Evolutionary conservation across 1,140 invertebrate genomes (phyloP).

Genomic region (Oryctes rhinoceros): DNA sequence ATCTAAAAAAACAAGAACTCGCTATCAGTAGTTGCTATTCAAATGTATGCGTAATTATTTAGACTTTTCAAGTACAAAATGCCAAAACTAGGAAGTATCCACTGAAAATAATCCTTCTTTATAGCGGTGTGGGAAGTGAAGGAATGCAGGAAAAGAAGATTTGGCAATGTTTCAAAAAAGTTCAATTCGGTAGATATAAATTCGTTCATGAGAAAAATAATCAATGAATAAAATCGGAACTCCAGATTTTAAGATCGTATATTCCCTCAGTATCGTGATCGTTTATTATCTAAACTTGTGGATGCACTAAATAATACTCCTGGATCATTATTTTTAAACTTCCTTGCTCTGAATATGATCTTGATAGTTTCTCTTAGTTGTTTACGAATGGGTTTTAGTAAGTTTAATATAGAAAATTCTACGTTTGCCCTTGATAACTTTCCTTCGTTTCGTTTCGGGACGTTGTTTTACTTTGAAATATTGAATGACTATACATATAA

Average conservation of each 20-base stretch:
- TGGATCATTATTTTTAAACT: not conserved
- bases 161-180: constrained; percentile 8
- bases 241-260: not conserved
- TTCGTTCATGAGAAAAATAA: constrained; percentile 13
- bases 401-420: too few species aligned
- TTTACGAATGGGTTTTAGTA: too few species aligned
- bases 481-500: too few species aligned
- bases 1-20: not conserved
- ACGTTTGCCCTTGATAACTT: too few species aligned
- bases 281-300: constrained; percentile 1
- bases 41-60: constrained; percentile 6
- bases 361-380: too few species aligned
- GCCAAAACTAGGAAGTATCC: not conserved
- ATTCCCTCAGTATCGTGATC: not conserved
- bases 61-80: not conserved
- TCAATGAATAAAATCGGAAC: constrained; percentile 1
- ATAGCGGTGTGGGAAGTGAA: not conserved
- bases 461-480: too few species aligned
- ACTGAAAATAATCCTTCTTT: constrained; percentile 3
- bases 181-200: not conserved
- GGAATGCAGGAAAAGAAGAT: not conserved
- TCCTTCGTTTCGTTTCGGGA: too few species aligned
- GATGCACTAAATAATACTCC: not conserved
- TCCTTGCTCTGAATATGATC: not conserved
- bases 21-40: not conserved